Evolutionary conservation across 2,797 vertebrate species (phyloP), one percentile per base, ranked within the genome.

Genomic region (Anniella stebbinsi): DNA sequence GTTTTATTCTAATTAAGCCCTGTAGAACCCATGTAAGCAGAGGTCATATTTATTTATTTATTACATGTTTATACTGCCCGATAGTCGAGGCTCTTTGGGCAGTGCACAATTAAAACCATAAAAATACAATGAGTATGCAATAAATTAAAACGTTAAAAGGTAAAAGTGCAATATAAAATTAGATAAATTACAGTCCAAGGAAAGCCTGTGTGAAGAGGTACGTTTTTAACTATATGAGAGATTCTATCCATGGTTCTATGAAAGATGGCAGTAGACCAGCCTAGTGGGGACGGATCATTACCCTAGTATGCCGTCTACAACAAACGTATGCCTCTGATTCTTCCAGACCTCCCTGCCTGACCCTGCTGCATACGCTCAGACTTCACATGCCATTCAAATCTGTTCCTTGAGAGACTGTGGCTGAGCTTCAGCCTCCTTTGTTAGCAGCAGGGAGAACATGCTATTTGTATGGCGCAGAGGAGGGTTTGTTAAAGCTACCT

Each of bases 361-460:
- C 89, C 85, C 77, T 76, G 6, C 90, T 67, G 0, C 0, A 7
- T 0, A 0, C 0, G 1, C 38, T 36, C 28, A 0, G 0, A 0
- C 81, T 92, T 86, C 30, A 45, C 0, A 72, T 15, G 48, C 18
- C 38, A 28, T 60, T 83, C 73, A 13, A 60, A 36, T 2, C 45
- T 38, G 51, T 78, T 67, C 85, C 93, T 82, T 17, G 41, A 38
- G 38, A 88, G 13, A 83, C 73, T 88, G 30, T 36, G 83, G 51
- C 45, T 60, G 69, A 45, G 36, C 83, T 51, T 2, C 51, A 1
- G 30, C 0, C 88, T 23, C 36, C 91, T 91, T 89, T 94, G 90
- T 90, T 66, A 87, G 82, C 66, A 70, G 80, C 67, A 92, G 83
- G 91, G 91, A 0, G 0, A 72, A 77, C 30, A 0, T 0, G 78